phyloP scores from a whole-genome alignment of 2,797 vertebrate genomes.

The Darevskia mixta region DNA sequence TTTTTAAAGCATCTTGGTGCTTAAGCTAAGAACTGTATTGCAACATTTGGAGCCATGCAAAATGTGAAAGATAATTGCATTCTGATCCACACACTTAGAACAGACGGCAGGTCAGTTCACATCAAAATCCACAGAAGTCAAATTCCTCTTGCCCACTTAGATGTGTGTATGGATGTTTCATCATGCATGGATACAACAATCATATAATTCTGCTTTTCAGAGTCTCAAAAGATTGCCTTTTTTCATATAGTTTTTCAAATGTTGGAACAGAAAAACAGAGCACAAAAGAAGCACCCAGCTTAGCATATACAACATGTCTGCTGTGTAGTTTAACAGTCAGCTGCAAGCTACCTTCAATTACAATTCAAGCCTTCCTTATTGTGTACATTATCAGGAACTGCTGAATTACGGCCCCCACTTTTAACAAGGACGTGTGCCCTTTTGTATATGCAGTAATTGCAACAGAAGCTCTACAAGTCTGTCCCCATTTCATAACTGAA shows the following conservation, averaged over 20 bases:
- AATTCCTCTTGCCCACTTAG: neutral
- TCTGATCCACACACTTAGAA: neutral
- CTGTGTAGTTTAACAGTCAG: neutral
- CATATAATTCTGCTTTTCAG: neutral
- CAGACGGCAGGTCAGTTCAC: neutral
- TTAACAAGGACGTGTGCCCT: neutral
- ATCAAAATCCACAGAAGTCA: neutral
- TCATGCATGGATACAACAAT: neutral
- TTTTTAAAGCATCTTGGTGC: neutral
- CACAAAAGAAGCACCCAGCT: neutral
- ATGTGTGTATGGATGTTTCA: neutral
- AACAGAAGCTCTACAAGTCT: neutral
- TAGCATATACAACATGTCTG: neutral
- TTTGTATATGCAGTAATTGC: constrained; percentile 24
- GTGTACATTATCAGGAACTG: neutral
- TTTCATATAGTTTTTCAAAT: neutral
- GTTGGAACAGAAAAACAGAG: neutral
- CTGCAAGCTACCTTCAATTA: neutral
- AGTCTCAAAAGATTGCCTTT: neutral
- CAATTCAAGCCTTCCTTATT: neutral
- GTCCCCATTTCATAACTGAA: constrained; percentile 25
- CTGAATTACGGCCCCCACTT: neutral
- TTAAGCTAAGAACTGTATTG: neutral
- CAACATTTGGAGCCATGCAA: neutral
- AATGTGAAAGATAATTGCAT: neutral